Evolutionary conservation across 2,113 vertebrate species (phyloP), one percentile per base, ranked within the genome.

Genomic region (Chloropsis hardwickii): DNA sequence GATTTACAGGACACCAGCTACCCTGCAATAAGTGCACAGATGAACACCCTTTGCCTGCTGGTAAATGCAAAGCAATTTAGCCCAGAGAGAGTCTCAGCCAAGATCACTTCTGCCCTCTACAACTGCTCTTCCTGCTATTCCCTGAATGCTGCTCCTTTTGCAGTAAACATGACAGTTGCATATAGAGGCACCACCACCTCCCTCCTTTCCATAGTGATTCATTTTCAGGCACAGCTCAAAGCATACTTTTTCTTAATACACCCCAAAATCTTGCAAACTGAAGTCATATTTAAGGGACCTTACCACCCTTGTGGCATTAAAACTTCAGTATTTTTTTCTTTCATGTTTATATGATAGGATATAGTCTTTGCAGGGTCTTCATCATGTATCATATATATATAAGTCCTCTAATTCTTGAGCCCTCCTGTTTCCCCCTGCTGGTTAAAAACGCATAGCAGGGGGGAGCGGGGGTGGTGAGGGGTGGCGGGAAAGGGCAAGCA

Each of bases 1-100:
- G 92, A 86, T 96, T 88, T 93, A 88, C 17, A 71, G 85, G 86
- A 90, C 71, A 90, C 18, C 62, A 70, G 42, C 88, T 83, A 69
- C 54, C 40, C 67, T 70, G 74, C 82, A 77, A 9, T 77, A 88
- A 77, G 42, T 77, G 51, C 86, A 66, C 1, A 2, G 66, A 53
- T 27, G 14, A 93, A 77, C 66, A 61, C n/a, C 45, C 74, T 82
- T 82, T 92, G 37, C 74, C 54, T 92, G 85, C 90, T 48, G 31
- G 58, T 72, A 91, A 79, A 37, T 17, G n/a, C 57, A 65, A 48
- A 61, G 45, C 4, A 3, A 23, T 23, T 53, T 56, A 64, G 20
- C n/a, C 66, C 9, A 14, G 44, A 33, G 27, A 56, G 20, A 76
- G 21, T 23, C 22, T 71, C 51, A 51, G 78, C n/a, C 39, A 40